phyloP scores from a whole-genome alignment of 1,140 invertebrate species.

The Gryon sp. region DNA sequence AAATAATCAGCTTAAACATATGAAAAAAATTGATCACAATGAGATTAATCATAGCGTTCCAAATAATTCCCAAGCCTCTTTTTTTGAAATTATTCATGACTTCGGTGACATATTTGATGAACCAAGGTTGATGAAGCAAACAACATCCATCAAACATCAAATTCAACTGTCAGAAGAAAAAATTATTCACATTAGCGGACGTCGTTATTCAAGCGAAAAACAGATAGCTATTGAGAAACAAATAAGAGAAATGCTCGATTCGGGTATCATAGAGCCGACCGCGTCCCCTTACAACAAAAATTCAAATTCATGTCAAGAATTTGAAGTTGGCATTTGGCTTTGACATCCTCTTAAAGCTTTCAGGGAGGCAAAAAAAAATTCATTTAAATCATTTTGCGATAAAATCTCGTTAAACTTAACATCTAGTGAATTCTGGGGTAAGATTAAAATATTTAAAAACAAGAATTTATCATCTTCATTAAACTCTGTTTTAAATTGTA shows the following conservation, averaged over 20 bases:
- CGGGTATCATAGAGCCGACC: neutral
- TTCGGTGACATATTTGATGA: neutral
- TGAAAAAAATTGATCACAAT: too few species aligned
- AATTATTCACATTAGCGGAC: neutral
- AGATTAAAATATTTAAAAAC: constrained; percentile 18
- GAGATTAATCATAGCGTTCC: neutral
- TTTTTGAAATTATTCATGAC: neutral
- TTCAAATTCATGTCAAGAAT: too few species aligned
- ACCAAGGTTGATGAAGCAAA: neutral
- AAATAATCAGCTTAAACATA: too few species aligned
- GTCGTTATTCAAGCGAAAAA: neutral
- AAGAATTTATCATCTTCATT: neutral
- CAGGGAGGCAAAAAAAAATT: neutral
- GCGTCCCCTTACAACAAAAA: neutral
- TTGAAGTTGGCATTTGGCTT: too few species aligned
- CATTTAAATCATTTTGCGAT: neutral
- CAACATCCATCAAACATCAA: neutral
- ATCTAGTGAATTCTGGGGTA: constrained; percentile 1
- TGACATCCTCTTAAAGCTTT: too few species aligned
- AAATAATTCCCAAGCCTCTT: neutral
- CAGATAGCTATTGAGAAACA: neutral
- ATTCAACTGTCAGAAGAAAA: neutral
- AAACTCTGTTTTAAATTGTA: neutral
- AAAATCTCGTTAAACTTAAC: neutral
- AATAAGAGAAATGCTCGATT: neutral